These are phyloP conservation scores for Neodon shergylaensis DNA, from an alignment of 2,113 vertebrate genomes.

Conservation along the genomic window DNA sequence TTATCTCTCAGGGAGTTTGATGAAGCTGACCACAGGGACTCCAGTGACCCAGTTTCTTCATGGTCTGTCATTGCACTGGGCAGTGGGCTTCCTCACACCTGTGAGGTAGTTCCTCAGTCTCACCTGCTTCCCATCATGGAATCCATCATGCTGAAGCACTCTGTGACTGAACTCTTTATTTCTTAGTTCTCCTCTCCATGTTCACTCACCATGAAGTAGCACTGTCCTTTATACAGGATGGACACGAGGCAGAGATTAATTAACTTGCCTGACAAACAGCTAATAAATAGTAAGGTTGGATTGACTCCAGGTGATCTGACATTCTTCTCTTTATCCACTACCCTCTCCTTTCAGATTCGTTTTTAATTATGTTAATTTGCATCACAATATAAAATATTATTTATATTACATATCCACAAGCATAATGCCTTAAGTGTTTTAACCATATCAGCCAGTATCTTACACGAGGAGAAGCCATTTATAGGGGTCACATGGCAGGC, in stretches of 20 bases:
- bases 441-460: neutral
- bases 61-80: neutral
- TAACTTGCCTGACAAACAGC: neutral
- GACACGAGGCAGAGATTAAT: neutral
- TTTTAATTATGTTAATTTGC: neutral
- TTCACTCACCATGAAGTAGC: neutral
- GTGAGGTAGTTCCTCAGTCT: neutral
- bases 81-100: neutral
- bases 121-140: neutral
- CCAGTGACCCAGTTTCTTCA: neutral
- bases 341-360: neutral
- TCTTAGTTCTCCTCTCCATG: neutral
- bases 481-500: neutral
- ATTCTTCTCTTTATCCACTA: neutral
- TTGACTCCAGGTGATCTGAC: neutral
- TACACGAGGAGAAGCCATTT: neutral
- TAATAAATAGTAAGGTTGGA: neutral
- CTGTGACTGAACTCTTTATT: neutral
- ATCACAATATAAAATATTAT: neutral
- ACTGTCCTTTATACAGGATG: neutral
- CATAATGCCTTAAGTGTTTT: neutral
- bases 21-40: neutral
- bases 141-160: neutral
- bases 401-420: neutral
- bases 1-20: neutral